Percentiles rank a stretch among this genome's conserved stretches.
Evolutionary conservation across 2,797 vertebrate species (phyloP).

Genomic region (Bucorvus abyssinicus): DNA sequence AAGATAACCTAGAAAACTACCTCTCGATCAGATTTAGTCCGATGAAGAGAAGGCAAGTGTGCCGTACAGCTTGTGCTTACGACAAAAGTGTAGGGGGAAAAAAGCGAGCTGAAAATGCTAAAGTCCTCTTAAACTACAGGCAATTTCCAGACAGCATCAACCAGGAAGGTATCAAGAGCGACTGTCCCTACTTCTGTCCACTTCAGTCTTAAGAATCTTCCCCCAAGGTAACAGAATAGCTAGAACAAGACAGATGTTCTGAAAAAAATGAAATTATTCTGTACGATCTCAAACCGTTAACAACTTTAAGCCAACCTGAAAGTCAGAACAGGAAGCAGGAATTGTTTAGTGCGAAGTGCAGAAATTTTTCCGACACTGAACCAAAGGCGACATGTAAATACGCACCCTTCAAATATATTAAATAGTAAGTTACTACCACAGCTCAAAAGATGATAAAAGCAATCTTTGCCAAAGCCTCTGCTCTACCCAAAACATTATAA

Average conservation of each 20-base stretch:
- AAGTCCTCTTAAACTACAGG: neutral
- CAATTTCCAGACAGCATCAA: neutral
- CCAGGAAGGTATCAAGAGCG: neutral
- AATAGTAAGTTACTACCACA: neutral
- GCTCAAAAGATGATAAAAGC: neutral
- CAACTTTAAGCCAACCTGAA: neutral
- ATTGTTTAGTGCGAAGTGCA: neutral
- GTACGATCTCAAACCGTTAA: neutral
- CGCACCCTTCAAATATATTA: neutral
- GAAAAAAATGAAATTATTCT: neutral
- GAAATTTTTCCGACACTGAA: neutral
- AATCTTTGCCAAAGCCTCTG: neutral
- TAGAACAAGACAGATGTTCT: neutral
- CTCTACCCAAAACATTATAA: neutral
- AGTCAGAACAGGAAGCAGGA: neutral
- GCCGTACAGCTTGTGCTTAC: neutral
- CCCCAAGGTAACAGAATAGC: neutral
- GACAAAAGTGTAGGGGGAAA: fast-evolving
- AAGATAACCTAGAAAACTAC: neutral
- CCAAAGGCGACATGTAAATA: neutral
- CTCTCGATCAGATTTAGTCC: neutral
- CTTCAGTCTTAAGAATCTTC: neutral
- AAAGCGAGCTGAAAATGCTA: neutral
- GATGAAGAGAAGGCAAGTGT: neutral
- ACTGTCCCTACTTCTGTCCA: neutral